These are phyloP conservation scores for Xanthorhoe spadicearia DNA, from an alignment of 2,888 invertebrate species.

Conservation along the genomic window DNA sequence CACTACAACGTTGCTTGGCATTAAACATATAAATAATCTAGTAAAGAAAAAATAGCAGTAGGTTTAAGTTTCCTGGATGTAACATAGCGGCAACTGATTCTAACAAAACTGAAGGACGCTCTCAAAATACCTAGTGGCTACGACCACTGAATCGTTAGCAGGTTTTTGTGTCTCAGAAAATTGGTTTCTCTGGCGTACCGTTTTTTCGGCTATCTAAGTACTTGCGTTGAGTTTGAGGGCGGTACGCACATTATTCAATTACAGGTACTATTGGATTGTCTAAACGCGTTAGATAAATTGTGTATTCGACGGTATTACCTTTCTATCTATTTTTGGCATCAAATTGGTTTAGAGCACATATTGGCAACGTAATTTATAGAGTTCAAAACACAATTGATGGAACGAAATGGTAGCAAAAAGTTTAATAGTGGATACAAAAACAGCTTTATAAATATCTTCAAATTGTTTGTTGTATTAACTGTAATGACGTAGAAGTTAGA, in stretches of 20 bases:
- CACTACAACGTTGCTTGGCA: too few species aligned
- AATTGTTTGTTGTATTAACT: too few species aligned
- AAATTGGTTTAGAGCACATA: slow-evolving; percentile 7
- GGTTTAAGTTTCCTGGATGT: too few species aligned
- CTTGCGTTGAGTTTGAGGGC: slow-evolving; percentile 7
- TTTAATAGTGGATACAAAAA: not conserved
- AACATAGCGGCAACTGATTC: not conserved
- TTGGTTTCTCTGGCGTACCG: slow-evolving; percentile 14
- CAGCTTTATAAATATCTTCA: too few species aligned
- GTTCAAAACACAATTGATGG: not conserved
- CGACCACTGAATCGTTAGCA: slow-evolving; percentile 20
- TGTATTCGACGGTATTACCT: slow-evolving; percentile 1
- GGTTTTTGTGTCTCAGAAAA: slow-evolving; percentile 22
- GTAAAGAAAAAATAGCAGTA: too few species aligned
- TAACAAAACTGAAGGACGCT: not conserved
- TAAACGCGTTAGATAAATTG: slow-evolving; percentile 15
- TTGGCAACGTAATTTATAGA: not conserved
- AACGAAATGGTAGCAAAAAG: not conserved
- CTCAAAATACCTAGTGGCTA: not conserved
- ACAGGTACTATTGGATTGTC: not conserved
- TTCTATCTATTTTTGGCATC: slow-evolving; percentile 4
- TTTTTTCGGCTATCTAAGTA: slow-evolving; percentile 4
- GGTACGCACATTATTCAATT: slow-evolving; percentile 17
- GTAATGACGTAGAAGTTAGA: too few species aligned
- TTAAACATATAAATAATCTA: too few species aligned